These are phyloP conservation scores for Uloborus plumipes DNA, from an alignment of 2,888 invertebrate species.

Conservation along the genomic window DNA sequence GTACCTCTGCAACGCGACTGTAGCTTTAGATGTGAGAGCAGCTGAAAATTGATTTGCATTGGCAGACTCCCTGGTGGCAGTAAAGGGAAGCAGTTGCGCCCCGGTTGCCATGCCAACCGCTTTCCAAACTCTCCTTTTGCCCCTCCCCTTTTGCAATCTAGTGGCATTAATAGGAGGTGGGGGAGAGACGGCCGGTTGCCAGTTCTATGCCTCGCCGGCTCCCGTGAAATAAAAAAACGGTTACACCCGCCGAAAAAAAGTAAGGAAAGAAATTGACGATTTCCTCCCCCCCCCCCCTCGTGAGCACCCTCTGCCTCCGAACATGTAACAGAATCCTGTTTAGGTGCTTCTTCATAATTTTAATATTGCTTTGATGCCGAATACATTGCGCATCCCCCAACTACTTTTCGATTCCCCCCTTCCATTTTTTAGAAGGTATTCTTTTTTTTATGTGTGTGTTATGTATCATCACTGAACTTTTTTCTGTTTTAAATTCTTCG, in stretches of 20 bases:
- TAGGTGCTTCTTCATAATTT: constrained; percentile 64
- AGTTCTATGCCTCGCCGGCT: neutral
- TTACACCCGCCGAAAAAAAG: constrained; percentile 29
- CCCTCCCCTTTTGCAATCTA: constrained; percentile 28
- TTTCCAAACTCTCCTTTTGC: constrained; percentile 28
- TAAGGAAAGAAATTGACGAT: constrained; percentile 53
- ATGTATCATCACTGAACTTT: constrained; percentile 24
- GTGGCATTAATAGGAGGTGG: constrained; percentile 33
- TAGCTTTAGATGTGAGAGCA: neutral
- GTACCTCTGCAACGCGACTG: no score
- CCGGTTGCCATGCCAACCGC: constrained; percentile 52
- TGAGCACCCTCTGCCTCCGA: constrained; percentile 1
- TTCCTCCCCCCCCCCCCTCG: constrained; percentile 22
- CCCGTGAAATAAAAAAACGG: constrained; percentile 13
- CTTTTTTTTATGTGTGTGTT: constrained; percentile 3
- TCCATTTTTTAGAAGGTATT: constrained; percentile 15
- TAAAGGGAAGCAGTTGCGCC: constrained; percentile 45
- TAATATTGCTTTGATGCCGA: constrained; percentile 63
- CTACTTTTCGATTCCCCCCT: constrained; percentile 10
- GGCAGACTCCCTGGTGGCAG: constrained; percentile 50
- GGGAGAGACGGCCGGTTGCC: neutral
- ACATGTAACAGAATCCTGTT: constrained; percentile 63
- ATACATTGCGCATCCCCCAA: constrained; percentile 35
- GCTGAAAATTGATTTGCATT: constrained; percentile 60
- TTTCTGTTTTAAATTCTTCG: constrained; percentile 30